A percentile compares a stretch with the other conserved stretches of the same genome.
These are phyloP conservation scores for Frankliniella intonsa DNA, from an alignment of 2,888 invertebrate genomes.

Conservation along the genomic window DNA sequence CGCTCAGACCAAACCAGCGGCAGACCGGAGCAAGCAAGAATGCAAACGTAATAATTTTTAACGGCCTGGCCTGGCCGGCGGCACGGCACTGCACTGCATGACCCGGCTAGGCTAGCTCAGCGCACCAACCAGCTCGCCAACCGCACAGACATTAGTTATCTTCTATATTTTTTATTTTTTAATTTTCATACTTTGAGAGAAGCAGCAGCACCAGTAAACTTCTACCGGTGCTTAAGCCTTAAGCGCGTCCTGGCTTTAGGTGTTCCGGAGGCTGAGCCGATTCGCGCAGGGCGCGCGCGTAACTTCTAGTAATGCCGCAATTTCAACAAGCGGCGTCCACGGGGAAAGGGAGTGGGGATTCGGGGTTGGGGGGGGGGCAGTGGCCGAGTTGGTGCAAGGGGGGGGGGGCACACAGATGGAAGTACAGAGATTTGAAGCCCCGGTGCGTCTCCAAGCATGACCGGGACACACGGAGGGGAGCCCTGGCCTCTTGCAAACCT, in stretches of 20 bases:
- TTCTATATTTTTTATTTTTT: background rate
- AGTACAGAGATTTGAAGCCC: too few relatives aligned
- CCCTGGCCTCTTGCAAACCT: too few relatives aligned
- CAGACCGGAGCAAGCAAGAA: background rate
- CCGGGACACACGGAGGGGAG: too few relatives aligned
- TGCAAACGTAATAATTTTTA: constrained; percentile 11
- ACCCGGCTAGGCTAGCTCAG: background rate
- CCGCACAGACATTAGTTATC: too few relatives aligned
- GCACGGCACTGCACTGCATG: background rate
- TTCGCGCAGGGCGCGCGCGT: constrained; percentile 1
- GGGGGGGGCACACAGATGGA: background rate
- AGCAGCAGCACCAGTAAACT: background rate
- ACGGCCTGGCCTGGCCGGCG: background rate
- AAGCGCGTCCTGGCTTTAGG: too few relatives aligned
- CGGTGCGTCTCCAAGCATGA: too few relatives aligned
- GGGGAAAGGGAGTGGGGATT: background rate
- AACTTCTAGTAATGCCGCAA: background rate
- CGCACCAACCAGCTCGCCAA: too few relatives aligned
- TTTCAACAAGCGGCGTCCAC: background rate
- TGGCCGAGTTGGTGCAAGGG: background rate
- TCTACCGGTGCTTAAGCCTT: too few relatives aligned
- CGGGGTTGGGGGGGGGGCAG: too few relatives aligned
- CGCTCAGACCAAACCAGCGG: too few relatives aligned
- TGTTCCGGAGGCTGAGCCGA: constrained; percentile 1
- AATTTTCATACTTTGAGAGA: background rate